phyloP scores from a whole-genome alignment of 2,888 invertebrate genomes.

The Tetrapedia diversipes region DNA sequence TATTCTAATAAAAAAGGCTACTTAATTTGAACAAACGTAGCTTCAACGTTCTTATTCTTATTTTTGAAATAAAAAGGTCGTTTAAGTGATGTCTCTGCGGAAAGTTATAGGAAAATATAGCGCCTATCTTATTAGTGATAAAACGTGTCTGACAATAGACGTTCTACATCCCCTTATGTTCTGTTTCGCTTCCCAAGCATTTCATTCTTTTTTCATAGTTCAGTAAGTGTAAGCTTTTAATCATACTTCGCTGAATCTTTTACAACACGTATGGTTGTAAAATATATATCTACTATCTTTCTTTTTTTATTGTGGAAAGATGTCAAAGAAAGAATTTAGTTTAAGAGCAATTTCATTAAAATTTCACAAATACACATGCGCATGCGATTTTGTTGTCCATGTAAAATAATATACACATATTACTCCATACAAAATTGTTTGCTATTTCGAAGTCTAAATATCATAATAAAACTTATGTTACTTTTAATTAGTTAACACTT shows the following conservation, averaged over 20 bases:
- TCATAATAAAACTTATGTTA: background rate
- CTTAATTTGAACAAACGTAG: no score
- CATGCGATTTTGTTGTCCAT: no score
- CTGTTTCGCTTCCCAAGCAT: background rate
- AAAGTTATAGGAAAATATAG: background rate
- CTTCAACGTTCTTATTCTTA: background rate
- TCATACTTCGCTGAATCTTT: background rate
- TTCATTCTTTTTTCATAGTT: background rate
- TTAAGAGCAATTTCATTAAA: no score
- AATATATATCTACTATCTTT: no score
- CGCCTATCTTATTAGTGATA: background rate
- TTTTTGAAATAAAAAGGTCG: background rate
- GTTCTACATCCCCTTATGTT: background rate
- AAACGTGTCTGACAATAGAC: background rate
- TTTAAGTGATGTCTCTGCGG: background rate
- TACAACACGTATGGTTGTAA: no score
- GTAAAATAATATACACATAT: no score
- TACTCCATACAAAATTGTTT: no score
- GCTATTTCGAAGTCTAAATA: no score
- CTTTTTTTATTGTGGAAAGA: no score
- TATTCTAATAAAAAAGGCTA: no score
- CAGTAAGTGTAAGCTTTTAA: background rate
- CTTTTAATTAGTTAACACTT: background rate
- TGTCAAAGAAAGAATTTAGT: no score
- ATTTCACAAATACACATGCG: no score